Evolutionary conservation across 2,888 invertebrate genomes (phyloP), one percentile per base, ranked within the genome.

Genomic region (Drosophila koepferae): DNA sequence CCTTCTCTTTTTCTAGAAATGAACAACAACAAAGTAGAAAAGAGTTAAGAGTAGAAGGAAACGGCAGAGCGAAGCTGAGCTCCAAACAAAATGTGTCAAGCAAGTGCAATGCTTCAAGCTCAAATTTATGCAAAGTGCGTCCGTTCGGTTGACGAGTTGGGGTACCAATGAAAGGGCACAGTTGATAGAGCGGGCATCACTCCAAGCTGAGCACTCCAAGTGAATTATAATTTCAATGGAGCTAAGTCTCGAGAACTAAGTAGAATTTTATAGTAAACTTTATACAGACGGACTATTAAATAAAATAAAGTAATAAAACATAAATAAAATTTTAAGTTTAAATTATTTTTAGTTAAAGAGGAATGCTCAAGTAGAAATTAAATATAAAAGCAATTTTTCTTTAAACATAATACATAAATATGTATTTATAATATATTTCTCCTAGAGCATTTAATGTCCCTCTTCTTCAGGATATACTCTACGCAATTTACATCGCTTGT

Each of bases 21-120:
- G 87, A 84, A 80, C 74, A 73, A 56, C 72, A 82, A 78, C 64
- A 80, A 81, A 66, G 77, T 85, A 71, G 55, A 56, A 56, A 72
- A 67, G 66, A 56, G 56, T 55, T 68, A 64, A n/a, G 12, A 48
- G 60, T 40, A 55, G 41, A 71, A 53, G n/a, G 20, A 10, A n/a
- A 38, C 49, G 31, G 9, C 36, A 9, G 43, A 40, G 23, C n/a
- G 31, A n/a, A 46, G 49, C 44, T 46, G 18, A 62, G 40, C 48
- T 77, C 75, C 71, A 77, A 86, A 81, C 77, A 77, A 84, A 86
- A 86, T 86, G 87, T 86, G 87, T 86, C 87, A 85, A 80, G 76
- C 74, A 86, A 85, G 78, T 82, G 87, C 82, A 82, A 84, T 77
- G 85, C 87, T 82, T 85, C 82, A 85, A 69, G 67, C 78, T 80